Evolutionary conservation across 2,113 vertebrate species (phyloP).

Genomic region (Lophura nycthemera): DNA sequence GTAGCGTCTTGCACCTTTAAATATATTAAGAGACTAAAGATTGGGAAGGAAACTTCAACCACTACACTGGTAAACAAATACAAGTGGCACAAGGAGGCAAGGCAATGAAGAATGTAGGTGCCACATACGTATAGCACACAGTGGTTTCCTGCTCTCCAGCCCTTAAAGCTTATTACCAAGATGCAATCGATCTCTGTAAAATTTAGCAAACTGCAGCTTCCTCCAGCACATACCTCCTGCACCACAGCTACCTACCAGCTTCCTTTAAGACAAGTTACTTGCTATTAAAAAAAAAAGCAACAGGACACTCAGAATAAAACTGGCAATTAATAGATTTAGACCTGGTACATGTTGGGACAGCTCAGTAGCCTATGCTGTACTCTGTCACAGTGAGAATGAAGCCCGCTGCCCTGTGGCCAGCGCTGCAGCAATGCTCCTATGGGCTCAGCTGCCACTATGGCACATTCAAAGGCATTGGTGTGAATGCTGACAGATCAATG

Average conservation of each 20-base stretch:
- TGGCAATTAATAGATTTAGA: not conserved
- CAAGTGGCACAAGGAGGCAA: not conserved
- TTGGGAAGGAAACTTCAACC: not conserved
- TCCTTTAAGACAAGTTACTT: not conserved
- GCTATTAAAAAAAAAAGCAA: not conserved
- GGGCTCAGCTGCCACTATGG: not conserved
- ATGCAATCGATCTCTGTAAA: not conserved
- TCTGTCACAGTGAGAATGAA: not conserved
- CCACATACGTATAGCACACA: not conserved
- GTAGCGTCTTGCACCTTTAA: not conserved
- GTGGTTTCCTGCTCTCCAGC: not conserved
- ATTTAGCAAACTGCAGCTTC: not conserved
- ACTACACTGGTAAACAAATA: not conserved
- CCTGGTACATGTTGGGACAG: not conserved
- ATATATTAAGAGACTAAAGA: not conserved
- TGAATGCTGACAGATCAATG: not conserved
- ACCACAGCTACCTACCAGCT: not conserved
- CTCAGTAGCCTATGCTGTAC: not conserved
- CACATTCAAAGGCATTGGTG: not conserved
- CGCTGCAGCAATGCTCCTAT: accelerated
- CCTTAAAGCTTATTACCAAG: not conserved
- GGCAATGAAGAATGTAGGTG: not conserved
- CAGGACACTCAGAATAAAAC: not conserved
- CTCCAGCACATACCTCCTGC: not conserved
- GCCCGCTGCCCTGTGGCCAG: not conserved